phyloP scores from a whole-genome alignment of 2,113 vertebrate genomes.

The Tragelaphus scriptus region DNA sequence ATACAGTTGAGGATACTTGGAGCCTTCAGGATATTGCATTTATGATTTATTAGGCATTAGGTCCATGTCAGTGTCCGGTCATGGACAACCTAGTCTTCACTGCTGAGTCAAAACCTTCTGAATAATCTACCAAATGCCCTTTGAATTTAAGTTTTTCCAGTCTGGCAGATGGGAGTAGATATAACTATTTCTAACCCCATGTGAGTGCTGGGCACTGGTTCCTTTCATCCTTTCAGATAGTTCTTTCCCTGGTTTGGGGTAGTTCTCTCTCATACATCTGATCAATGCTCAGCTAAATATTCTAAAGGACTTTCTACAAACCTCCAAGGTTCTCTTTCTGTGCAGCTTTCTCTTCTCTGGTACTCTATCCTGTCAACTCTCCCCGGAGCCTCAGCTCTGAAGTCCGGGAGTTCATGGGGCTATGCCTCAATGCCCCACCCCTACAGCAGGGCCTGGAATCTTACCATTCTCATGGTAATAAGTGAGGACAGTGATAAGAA shows the following conservation, averaged over 20 bases:
- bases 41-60: not conserved
- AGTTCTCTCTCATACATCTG: not conserved
- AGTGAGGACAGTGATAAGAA: not conserved
- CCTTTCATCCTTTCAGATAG: not conserved
- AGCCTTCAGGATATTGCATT: not conserved
- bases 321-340: not conserved
- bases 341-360: not conserved
- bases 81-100: not conserved
- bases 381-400: not conserved
- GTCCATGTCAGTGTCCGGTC: not conserved
- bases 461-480: not conserved
- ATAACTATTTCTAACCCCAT: not conserved
- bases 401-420: not conserved
- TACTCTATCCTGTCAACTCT: not conserved
- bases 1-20: not conserved
- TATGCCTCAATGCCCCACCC: not conserved
- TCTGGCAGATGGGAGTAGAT: not conserved
- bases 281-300: not conserved
- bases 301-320: not conserved
- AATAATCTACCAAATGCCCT: not conserved
- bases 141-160: not conserved
- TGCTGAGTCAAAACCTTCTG: not conserved
- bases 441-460: not conserved
- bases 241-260: not conserved
- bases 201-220: not conserved